A percentile compares a stretch with the other conserved stretches of the same genome.
These are phyloP conservation scores for Leptinotarsa tumamoca DNA, from an alignment of 2,888 invertebrate species.

Conservation along the genomic window DNA sequence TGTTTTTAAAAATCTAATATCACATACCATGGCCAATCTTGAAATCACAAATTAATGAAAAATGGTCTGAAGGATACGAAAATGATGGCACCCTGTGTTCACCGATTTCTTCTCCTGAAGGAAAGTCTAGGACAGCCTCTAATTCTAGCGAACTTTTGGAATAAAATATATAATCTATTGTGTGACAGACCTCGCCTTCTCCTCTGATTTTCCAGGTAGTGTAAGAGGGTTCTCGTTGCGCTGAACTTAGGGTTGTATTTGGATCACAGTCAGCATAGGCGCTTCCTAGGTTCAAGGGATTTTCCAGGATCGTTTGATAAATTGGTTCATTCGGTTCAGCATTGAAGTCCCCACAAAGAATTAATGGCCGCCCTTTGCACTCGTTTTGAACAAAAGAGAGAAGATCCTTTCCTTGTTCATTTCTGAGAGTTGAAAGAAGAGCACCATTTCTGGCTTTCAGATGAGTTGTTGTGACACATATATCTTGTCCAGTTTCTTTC, in stretches of 20 bases:
- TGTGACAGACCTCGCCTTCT: constrained; percentile 78
- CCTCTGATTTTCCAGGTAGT: constrained; percentile 83
- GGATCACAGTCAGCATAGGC: constrained; percentile 68
- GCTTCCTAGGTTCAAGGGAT: constrained; percentile 66
- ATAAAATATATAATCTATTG: constrained; percentile 82
- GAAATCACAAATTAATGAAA: constrained; percentile 78
- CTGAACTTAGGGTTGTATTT: constrained; percentile 45
- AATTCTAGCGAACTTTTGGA: constrained; percentile 71
- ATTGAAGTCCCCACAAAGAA: constrained; percentile 83
- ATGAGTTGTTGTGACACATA: constrained; percentile 79
- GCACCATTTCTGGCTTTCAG: constrained; percentile 80
- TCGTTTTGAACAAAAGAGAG: constrained; percentile 70
- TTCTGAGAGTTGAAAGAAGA: constrained; percentile 74
- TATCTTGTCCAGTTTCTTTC: constrained; percentile 70
- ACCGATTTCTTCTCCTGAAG: constrained; percentile 76
- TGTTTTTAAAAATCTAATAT: constrained; percentile 22
- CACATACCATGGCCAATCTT: constrained; percentile 42
- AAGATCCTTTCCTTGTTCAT: constrained; percentile 79
- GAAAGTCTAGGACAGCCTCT: constrained; percentile 71
- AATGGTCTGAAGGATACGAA: constrained; percentile 82
- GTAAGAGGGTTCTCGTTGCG: constrained; percentile 73
- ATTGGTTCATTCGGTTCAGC: constrained; percentile 80
- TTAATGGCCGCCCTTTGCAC: constrained; percentile 69
- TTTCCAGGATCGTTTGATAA: constrained; percentile 70
- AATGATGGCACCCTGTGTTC: constrained; percentile 75